Evolutionary conservation across 1,140 invertebrate genomes (phyloP).

Genomic region (Scaptomyza hsui): DNA sequence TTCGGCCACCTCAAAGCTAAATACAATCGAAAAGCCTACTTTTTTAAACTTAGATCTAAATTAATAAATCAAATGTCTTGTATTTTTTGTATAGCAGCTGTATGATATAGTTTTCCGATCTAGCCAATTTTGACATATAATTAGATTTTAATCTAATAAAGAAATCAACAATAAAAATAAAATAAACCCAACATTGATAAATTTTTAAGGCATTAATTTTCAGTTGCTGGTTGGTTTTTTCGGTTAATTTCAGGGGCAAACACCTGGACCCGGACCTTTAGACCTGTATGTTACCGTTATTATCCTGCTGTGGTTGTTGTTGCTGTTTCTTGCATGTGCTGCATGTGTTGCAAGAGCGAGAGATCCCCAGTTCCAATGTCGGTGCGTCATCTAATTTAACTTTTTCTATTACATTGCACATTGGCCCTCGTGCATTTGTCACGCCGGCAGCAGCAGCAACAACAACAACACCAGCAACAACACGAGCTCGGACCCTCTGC

Average conservation of each 20-base stretch:
- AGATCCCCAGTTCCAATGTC: slow-evolving; percentile 34
- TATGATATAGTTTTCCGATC: too few relatives aligned
- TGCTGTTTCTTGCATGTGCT: background rate
- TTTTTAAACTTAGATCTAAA: too few relatives aligned
- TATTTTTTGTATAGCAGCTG: too few relatives aligned
- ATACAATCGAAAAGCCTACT: too few relatives aligned
- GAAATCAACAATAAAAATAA: background rate
- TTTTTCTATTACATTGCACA: slow-evolving; percentile 80
- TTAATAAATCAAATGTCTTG: too few relatives aligned
- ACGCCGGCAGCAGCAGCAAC: slow-evolving; percentile 38
- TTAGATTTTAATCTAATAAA: too few relatives aligned
- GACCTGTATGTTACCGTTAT: too few relatives aligned
- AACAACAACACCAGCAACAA: background rate
- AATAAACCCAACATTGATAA: background rate
- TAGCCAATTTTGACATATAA: too few relatives aligned
- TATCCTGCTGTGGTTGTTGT: too few relatives aligned
- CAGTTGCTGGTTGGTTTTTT: background rate
- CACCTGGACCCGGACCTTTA: background rate
- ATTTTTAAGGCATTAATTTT: background rate
- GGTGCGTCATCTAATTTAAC: slow-evolving; percentile 77
- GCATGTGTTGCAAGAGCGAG: background rate
- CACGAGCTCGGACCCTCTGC: slow-evolving; percentile 27
- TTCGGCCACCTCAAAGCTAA: too few relatives aligned
- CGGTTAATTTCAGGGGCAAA: slow-evolving; percentile 6
- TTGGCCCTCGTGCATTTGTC: slow-evolving; percentile 64